These are phyloP conservation scores for Sphaeramia orbicularis DNA, from an alignment of 2,797 vertebrate species.

Conservation along the genomic window DNA sequence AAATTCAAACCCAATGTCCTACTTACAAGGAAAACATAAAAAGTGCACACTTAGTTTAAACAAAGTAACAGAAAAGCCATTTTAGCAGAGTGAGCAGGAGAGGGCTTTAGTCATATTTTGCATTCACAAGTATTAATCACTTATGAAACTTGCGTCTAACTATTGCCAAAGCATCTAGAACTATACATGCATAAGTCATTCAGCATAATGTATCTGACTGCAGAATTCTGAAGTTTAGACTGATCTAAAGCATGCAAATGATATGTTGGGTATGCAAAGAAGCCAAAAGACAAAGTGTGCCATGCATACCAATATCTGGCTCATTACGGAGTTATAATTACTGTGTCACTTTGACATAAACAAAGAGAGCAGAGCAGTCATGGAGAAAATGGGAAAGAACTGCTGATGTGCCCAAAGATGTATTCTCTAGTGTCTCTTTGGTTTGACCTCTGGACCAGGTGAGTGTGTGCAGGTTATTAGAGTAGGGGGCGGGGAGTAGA, in stretches of 20 bases:
- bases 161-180: slow-evolving; percentile 7
- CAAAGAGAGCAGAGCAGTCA: slow-evolving; percentile 50
- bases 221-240: slow-evolving; percentile 31
- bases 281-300: slow-evolving; percentile 48
- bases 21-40: neutral
- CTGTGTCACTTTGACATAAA: slow-evolving; percentile 68
- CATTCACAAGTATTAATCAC: slow-evolving; percentile 6
- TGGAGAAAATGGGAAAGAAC: slow-evolving; percentile 39
- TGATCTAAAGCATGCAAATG: slow-evolving; percentile 36
- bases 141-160: slow-evolving; percentile 7
- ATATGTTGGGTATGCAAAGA: slow-evolving; percentile 42
- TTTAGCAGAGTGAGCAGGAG: neutral
- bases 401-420: slow-evolving; percentile 62
- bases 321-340: slow-evolving; percentile 70
- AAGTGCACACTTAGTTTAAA: neutral
- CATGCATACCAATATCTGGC: slow-evolving; percentile 53
- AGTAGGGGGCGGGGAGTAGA: slow-evolving; percentile 1
- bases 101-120: slow-evolving; percentile 9
- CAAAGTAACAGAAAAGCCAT: neutral
- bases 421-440: slow-evolving; percentile 52
- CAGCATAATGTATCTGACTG: slow-evolving; percentile 21
- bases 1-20: slow-evolving; percentile 17
- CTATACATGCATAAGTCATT: slow-evolving; percentile 8
- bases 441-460: slow-evolving; percentile 70
- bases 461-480: slow-evolving; percentile 45